Evolutionary conservation across 2,888 invertebrate species (phyloP), one percentile per base, ranked within the genome.

Genomic region (Escarpia spicata): DNA sequence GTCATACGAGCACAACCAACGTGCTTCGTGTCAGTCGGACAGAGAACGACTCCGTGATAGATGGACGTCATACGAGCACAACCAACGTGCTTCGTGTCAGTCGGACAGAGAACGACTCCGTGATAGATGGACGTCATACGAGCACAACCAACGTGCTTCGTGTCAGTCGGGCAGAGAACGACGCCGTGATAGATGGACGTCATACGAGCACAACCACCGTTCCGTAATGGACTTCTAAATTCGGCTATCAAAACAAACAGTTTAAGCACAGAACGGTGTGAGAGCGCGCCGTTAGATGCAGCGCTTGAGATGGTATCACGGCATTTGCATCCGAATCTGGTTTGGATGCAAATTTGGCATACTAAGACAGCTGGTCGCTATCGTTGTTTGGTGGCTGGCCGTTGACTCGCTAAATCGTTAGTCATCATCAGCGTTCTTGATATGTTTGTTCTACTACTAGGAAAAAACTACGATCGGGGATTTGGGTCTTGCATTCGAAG

Each of bases 341-440:
- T 75, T 75, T 75, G n/a, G 75, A 75, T 75, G 75, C 75, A 75
- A 75, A 75, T 75, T 15, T 75, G n/a, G 75, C 75, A 75, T 75
- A 75, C 75, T n/a, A n/a, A 75, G 75, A 75, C 26, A 75, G 15
- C 75, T 75, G 75, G 75, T n/a, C 19, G 75, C n/a, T 75, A 75
- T 75, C 75, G 15, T 15, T 26, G 6, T 75, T 75, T 75, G 52
- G 75, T 75, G 26, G 75, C 75, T 26, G n/a, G 75, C 75, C 26
- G 75, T 26, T 26, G 75, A 75, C 75, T 75, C 19, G 75, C 75
- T 75, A 75, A 75, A 26, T 26, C 75, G 26, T 75, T 75, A 75
- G 26, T 75, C 75, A 75, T 75, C 75, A 75, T 75, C n/a, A 19
- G 75, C 75, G 19, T 75, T 75, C 26, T 75, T 75, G 26, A 75